These are phyloP conservation scores for Ceratina calcarata DNA, from an alignment of 1,140 invertebrate species.

Conservation along the genomic window DNA sequence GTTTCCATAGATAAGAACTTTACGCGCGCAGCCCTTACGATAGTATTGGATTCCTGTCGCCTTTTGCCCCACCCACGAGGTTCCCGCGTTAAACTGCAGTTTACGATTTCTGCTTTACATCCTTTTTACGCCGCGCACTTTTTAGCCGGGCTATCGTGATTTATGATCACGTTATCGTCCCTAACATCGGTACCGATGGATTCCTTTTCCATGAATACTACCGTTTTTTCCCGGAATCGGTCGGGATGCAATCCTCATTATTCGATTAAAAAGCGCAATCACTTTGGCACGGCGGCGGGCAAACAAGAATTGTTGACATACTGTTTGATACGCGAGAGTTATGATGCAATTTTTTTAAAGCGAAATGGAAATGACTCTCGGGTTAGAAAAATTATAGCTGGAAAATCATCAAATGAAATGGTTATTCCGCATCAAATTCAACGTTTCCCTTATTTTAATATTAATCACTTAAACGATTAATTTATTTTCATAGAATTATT, in stretches of 20 bases:
- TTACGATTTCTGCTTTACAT: slow-evolving; percentile 49
- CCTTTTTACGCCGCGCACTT: slow-evolving; percentile 29
- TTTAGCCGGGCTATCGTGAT: slow-evolving; percentile 32
- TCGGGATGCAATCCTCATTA: not conserved
- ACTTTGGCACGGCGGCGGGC: not conserved
- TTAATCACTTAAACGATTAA: too few relatives aligned
- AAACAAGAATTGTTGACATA: not conserved
- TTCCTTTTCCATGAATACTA: slow-evolving; percentile 13
- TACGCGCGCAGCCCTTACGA: slow-evolving; percentile 16
- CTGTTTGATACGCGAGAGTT: not conserved
- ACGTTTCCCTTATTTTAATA: too few relatives aligned
- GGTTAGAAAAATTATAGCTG: too few relatives aligned
- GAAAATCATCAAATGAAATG: too few relatives aligned
- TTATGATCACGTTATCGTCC: slow-evolving; percentile 40
- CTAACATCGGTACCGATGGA: slow-evolving; percentile 28
- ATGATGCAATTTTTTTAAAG: not conserved
- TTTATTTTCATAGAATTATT: too few relatives aligned
- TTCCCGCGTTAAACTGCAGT: slow-evolving; percentile 36
- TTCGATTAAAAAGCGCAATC: slow-evolving; percentile 1
- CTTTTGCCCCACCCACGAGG: not conserved
- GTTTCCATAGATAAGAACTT: slow-evolving; percentile 38
- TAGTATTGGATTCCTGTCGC: slow-evolving; percentile 43
- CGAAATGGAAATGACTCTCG: too few relatives aligned
- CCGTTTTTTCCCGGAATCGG: not conserved
- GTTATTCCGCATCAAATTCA: too few relatives aligned